These are phyloP conservation scores for Oncorhynchus gorbuscha DNA, from an alignment of 2,113 vertebrate species.

Conservation along the genomic window DNA sequence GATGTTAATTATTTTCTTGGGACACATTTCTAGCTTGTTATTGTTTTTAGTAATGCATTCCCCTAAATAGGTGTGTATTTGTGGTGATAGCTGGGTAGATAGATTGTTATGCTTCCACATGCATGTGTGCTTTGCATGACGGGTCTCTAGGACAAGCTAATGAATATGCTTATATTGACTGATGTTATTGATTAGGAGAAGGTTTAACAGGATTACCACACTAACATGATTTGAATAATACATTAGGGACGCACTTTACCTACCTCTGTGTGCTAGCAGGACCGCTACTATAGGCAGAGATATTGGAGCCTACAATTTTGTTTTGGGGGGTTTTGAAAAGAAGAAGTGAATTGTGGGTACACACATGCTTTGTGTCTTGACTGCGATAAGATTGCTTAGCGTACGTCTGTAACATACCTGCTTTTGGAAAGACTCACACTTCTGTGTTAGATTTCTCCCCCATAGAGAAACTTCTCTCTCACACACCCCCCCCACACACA, in stretches of 20 bases:
- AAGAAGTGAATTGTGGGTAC: slow-evolving; percentile 17
- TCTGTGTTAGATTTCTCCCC: slow-evolving; percentile 40
- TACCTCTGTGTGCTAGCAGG: not conserved
- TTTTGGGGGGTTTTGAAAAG: not conserved
- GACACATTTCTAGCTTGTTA: too few species aligned
- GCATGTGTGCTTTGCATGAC: not conserved
- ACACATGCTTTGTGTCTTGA: slow-evolving; percentile 22
- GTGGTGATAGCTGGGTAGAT: slow-evolving; percentile 31
- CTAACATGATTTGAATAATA: slow-evolving; percentile 69
- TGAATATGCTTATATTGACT: slow-evolving; percentile 65
- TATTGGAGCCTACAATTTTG: not conserved
- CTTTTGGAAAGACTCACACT: slow-evolving; percentile 43
- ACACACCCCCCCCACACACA: not conserved
- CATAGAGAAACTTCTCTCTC: not conserved
- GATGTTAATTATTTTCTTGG: too few species aligned
- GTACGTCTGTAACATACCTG: slow-evolving; percentile 58
- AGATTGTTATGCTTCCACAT: too few species aligned
- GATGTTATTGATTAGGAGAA: slow-evolving; percentile 61
- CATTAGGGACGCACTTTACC: slow-evolving; percentile 47
- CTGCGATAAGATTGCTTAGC: slow-evolving; percentile 23
- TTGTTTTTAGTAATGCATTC: not conserved
- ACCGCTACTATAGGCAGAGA: not conserved
- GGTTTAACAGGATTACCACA: slow-evolving; percentile 68
- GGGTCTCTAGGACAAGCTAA: slow-evolving; percentile 38
- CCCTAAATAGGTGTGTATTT: not conserved